These are phyloP conservation scores for Rhinichthys osculus DNA, from an alignment of 2,797 vertebrate genomes.

Conservation along the genomic window DNA sequence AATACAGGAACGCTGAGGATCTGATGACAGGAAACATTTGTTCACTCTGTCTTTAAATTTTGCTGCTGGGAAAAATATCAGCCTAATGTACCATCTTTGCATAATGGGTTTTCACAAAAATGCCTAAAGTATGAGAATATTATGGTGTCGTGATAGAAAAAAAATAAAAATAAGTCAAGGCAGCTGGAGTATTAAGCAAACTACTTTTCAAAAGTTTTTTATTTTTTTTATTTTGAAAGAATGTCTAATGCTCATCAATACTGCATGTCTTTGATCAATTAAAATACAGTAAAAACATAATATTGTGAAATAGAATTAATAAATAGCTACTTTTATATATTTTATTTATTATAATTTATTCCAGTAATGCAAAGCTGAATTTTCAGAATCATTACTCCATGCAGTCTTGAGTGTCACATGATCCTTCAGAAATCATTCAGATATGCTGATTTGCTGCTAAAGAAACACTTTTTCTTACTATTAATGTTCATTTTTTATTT, in stretches of 20 bases:
- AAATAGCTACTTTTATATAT: background rate
- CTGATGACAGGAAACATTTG: conserved; percentile 15
- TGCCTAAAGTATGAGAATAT: background rate
- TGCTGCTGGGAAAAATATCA: conserved; percentile 4
- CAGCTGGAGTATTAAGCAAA: conserved; percentile 4
- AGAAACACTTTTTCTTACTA: background rate
- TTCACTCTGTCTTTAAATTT: background rate
- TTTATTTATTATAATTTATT: background rate
- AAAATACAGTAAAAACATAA: too few species aligned
- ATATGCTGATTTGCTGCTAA: background rate
- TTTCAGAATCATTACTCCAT: background rate
- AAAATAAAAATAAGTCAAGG: background rate
- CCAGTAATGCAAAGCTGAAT: background rate
- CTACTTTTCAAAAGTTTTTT: background rate
- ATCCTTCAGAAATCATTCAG: background rate
- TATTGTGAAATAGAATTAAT: background rate
- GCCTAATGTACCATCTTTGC: background rate
- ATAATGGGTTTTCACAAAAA: conserved; percentile 13
- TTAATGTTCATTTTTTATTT: background rate
- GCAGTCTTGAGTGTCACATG: background rate
- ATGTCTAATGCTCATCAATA: background rate
- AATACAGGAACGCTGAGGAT: background rate
- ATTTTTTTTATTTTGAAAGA: background rate
- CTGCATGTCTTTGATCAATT: background rate
- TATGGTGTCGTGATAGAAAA: background rate